Evolutionary conservation across 53 echinoderm and acorn worm genomes (phyloP), one percentile per base, ranked within the genome.

Genomic region (Holothuria scabra): DNA sequence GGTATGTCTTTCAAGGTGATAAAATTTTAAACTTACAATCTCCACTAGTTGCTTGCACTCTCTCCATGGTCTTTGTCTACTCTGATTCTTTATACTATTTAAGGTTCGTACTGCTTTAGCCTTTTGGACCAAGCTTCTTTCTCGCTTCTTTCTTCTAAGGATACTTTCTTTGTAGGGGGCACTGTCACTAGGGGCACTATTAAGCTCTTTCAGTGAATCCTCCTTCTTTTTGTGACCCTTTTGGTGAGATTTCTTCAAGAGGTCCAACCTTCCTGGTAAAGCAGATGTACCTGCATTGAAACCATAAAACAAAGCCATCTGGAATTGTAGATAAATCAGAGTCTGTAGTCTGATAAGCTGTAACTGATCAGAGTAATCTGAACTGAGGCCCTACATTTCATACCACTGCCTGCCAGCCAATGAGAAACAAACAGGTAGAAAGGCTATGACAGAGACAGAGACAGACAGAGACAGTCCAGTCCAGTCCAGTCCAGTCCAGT

Each of bases 231-330:
- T 74, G 56, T 69, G 72, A 21, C 65, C 56, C 24, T 76, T 79
- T 37, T 89, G 72, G 61, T 84, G 76, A 20, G 90, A 87, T 59
- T 90, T 91, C 28, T 88, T 88, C 49, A 94, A 92, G 44, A 99
- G 84, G 41, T 94, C 91, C 34, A 99, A 71, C 44, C 76, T 85
- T 24, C 85, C 78, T 83, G 99, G 94, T 90, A 99, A 87, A 34
- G 87, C 92, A 65, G 99, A 86, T 57, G 99, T 78, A 21, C 31
- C 78, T 78, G 32, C 49, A 72, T 16, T 1, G 18, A 3, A 52
- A 52, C 11, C 4, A 4, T 16, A 52, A 52, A 52, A 16, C 2
- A 18, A 1, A 16, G 14, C 16, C 2, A 18, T 16, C 18, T 52
- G 16, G 52, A 14, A 3, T 41, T 41, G 7, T 41, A 2, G 10